phyloP scores from a whole-genome alignment of 2,888 invertebrate genomes.

The Trachelus stipa region DNA sequence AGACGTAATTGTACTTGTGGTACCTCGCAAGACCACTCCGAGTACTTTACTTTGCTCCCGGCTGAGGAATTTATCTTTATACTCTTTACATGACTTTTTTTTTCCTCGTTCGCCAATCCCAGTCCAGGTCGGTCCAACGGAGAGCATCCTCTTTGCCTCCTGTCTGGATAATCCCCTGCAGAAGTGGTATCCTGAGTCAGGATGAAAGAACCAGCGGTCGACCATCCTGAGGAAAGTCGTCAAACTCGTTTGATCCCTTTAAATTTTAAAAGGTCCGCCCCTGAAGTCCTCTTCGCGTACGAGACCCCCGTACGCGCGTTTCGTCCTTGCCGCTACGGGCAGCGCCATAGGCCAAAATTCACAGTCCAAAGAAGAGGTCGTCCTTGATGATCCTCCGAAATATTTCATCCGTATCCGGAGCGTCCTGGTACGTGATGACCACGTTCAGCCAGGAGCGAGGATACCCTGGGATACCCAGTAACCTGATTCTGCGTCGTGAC shows the following conservation, averaged over 20 bases:
- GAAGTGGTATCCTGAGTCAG: neutral
- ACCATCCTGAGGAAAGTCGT: constrained; percentile 1
- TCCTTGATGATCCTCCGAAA: neutral
- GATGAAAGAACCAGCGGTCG: neutral
- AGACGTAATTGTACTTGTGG: neutral
- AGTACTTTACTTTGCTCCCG: neutral
- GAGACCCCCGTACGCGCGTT: neutral
- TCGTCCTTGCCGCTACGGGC: neutral
- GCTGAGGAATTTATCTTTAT: neutral
- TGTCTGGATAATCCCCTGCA: neutral
- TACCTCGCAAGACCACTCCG: neutral
- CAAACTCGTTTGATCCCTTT: constrained; percentile 23
- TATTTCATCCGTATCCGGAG: neutral
- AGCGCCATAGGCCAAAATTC: neutral
- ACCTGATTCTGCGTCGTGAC: neutral
- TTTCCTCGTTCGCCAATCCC: neutral
- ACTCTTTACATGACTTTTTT: neutral
- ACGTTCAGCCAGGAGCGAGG: neutral
- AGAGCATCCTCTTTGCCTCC: neutral
- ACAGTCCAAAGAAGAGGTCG: neutral
- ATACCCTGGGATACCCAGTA: neutral
- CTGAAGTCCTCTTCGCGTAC: neutral
- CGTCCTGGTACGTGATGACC: neutral
- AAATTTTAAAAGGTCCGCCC: constrained; percentile 22
- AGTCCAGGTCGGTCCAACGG: neutral